A percentile compares a stretch with the other conserved stretches of the same genome.
phyloP scores from a whole-genome alignment of 2,113 vertebrate genomes.

The Cryptotis parvus region DNA sequence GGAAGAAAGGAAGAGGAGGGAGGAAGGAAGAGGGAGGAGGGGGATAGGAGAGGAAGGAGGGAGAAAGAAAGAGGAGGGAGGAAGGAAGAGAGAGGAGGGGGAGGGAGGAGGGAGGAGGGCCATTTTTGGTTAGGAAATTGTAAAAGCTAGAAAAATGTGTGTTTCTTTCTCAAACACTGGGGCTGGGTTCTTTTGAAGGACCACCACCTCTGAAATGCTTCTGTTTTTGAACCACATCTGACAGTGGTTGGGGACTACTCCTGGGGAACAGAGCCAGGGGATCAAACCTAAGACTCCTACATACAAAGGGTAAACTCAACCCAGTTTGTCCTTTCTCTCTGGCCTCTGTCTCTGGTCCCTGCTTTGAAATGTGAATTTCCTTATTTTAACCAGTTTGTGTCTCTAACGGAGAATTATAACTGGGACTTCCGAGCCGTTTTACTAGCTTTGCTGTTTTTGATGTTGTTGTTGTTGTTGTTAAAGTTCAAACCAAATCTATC shows the following conservation, averaged over 20 bases:
- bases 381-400: conserved; percentile 12
- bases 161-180: not conserved
- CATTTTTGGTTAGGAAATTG: not conserved
- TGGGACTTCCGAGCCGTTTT: not conserved
- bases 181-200: conserved; percentile 10
- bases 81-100: too few species aligned
- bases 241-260: too few species aligned
- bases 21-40: too few species aligned
- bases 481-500: not conserved
- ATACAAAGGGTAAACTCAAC: too few species aligned
- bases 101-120: not conserved
- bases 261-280: too few species aligned
- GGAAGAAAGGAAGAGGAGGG: not conserved
- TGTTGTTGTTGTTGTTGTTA: not conserved
- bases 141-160: not conserved
- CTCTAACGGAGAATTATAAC: not conserved
- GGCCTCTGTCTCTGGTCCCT: not conserved
- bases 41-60: too few species aligned
- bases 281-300: too few species aligned
- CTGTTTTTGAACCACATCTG: too few species aligned
- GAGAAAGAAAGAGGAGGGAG: not conserved
- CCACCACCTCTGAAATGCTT: too few species aligned
- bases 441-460: not conserved
- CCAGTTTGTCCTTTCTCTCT: too few species aligned
- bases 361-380: conserved; percentile 32